These are phyloP conservation scores for Melieria omissa DNA, from an alignment of 2,888 invertebrate species.

Conservation along the genomic window DNA sequence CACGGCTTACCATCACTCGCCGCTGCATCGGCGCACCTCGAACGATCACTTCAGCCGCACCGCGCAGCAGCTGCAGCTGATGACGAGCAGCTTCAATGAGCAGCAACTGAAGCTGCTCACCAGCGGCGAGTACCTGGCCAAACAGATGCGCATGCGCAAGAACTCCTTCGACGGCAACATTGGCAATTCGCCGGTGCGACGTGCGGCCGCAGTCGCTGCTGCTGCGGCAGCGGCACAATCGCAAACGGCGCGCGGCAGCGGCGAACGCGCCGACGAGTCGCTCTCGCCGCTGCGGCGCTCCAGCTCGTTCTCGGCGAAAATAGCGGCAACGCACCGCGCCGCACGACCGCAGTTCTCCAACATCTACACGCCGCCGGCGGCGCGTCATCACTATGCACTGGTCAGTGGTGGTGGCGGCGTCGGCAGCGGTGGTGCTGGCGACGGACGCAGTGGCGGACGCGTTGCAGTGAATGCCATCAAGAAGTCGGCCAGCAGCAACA, in stretches of 20 bases:
- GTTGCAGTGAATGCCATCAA: conserved; percentile 51
- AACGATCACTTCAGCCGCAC: conserved; percentile 35
- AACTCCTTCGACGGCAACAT: conserved; percentile 63
- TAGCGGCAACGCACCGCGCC: conserved; percentile 43
- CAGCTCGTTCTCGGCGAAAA: conserved; percentile 73
- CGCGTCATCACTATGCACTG: conserved; percentile 53
- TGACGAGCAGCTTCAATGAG: conserved; percentile 66
- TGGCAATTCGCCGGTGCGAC: conserved; percentile 41
- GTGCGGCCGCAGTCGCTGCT: conserved; percentile 39
- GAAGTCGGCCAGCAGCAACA: conserved; percentile 66
- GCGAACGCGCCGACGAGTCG: conserved; percentile 39
- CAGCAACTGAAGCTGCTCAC: conserved; percentile 61
- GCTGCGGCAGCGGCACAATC: conserved; percentile 46
- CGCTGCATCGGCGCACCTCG: conserved; percentile 53
- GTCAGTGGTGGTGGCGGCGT: conserved; percentile 27
- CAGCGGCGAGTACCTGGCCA: conserved; percentile 60
- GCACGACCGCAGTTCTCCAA: conserved; percentile 60
- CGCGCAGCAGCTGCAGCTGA: conserved; percentile 51
- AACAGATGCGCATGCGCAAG: conserved; percentile 63
- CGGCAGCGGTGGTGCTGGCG: conserved; percentile 4
- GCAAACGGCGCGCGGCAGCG: conserved; percentile 23
- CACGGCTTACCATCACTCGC: conserved; percentile 44
- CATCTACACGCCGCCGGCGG: conserved; percentile 63
- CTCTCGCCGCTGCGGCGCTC: conserved; percentile 73
- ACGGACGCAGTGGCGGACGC: conserved; percentile 18